These are phyloP conservation scores for Enteromius argenteus DNA, from an alignment of 2,797 vertebrate species.

Conservation along the genomic window DNA sequence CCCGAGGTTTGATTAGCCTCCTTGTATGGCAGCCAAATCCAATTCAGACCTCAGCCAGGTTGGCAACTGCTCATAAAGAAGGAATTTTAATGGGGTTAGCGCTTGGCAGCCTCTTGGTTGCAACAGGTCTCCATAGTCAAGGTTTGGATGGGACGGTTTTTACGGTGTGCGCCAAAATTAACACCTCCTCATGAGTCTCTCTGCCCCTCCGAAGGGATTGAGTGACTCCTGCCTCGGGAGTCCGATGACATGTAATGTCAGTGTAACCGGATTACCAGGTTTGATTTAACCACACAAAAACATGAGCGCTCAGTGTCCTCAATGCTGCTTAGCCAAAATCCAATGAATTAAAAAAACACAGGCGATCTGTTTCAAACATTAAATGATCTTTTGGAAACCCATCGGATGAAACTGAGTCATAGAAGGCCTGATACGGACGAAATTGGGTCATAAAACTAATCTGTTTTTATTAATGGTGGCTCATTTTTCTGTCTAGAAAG, in stretches of 20 bases:
- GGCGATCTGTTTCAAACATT: neutral
- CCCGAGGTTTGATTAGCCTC: conserved; percentile 31
- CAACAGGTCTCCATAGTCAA: conserved; percentile 44
- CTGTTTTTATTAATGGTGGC: conserved; percentile 42
- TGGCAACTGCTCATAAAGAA: conserved; percentile 39
- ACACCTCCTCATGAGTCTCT: conserved; percentile 50
- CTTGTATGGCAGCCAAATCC: conserved; percentile 11
- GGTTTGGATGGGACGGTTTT: conserved; percentile 45
- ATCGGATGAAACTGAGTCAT: conserved; percentile 26
- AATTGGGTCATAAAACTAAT: conserved; percentile 51
- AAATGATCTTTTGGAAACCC: conserved; percentile 13
- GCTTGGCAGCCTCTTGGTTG: conserved; percentile 27
- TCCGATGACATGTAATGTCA: conserved; percentile 43
- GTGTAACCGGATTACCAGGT: conserved; percentile 45
- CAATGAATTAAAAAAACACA: conserved; percentile 5
- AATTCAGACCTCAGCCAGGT: conserved; percentile 28
- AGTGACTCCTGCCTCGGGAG: conserved; percentile 36
- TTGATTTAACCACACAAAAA: conserved; percentile 23
- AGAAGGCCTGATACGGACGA: conserved; percentile 40
- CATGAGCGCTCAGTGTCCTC: neutral
- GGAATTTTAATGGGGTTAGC: conserved; percentile 44
- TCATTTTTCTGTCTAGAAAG: conserved; percentile 59
- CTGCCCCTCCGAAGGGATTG: conserved; percentile 34
- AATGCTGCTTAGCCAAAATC: neutral
- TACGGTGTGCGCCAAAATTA: conserved; percentile 50